phyloP scores from a whole-genome alignment of 2,888 invertebrate species.

The Linyphia triangularis region DNA sequence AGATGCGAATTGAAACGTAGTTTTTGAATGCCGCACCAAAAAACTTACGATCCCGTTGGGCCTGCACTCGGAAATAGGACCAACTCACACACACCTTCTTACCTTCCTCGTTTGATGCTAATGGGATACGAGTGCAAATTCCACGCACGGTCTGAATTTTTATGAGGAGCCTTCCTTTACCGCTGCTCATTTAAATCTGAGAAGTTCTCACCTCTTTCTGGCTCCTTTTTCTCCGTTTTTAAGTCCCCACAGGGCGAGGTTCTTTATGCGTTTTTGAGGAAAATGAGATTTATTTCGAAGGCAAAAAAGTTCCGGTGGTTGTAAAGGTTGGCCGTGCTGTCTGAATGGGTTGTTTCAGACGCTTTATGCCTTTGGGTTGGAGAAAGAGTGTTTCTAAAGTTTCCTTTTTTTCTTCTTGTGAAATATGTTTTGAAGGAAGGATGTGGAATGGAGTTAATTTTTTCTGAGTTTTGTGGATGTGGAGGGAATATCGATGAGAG shows the following conservation, averaged over 20 bases:
- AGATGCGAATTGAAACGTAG: conserved; percentile 6
- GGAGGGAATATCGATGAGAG: not conserved
- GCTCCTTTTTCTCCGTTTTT: not conserved
- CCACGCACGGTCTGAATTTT: not conserved
- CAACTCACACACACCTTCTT: not conserved
- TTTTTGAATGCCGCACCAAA: not conserved
- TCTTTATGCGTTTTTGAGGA: conserved; percentile 46
- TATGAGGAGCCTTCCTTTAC: conserved; percentile 13
- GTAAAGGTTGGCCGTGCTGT: not conserved
- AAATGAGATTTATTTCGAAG: conserved; percentile 34
- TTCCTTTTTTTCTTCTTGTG: not conserved
- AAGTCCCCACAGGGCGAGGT: not conserved
- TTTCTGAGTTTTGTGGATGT: not conserved
- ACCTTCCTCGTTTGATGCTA: conserved; percentile 12
- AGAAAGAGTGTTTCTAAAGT: not conserved
- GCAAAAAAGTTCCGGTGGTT: not conserved
- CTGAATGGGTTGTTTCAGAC: conserved; percentile 9
- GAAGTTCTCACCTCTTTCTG: conserved; percentile 12
- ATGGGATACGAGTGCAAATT: conserved; percentile 30
- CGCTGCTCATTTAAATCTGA: conserved; percentile 33
- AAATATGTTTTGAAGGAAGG: not conserved
- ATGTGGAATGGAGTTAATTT: not conserved
- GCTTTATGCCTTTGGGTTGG: conserved; percentile 22
- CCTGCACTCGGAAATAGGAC: not conserved
- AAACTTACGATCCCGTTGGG: not conserved